Base-by-base conservation (phyloP, 2,113 vertebrate species). In the Serranochromis macrocephalus region DNA sequence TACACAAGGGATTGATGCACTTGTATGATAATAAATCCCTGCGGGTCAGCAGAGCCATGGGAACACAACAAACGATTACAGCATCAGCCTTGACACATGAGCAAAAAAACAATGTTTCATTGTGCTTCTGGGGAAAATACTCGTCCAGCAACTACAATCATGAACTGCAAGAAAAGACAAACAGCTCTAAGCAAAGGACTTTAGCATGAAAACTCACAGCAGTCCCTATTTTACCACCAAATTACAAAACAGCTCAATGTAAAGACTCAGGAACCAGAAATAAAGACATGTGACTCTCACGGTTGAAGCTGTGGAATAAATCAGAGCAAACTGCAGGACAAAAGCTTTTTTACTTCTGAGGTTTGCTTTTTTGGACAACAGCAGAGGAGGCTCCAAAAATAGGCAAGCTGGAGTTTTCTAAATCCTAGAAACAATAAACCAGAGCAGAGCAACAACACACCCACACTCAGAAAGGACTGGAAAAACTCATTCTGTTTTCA, bases 391-490 rank as follows among this genome's bases (percentile, higher is more conserved):
- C 54, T 84, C 85, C 57, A 78, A 57, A 85, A 90, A 93, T 87
- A 88, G 51, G 71, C 71, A 1, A 38, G 54, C 9, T n/a, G 2
- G 55, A 82, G 26, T 84, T 85, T 86, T 86, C 63, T 83, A 58
- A 90, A 92, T 75, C 89, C 55, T 31, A 58, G 54, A 45, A 88
- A 91, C 87, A 94, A 93, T 87, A 87, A 90, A 91, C 83, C 36
- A 6, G 31, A 90, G 9, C n/a, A 33, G 31, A 89, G 10, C 38
- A 78, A 85, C 84, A 92, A 85, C 79, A 84, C 88, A 5, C 89
- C 87, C 85, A 87, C 85, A 58, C 53, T 38, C 12, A 33, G 49
- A 33, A 47, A 55, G 61, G 51, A 17, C 55, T 57, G 63, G 53
- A 81, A 80, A 88, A 55, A 75, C 26, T 81, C 71, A 80, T 36